These are phyloP conservation scores for Limnephilus auricula DNA, from an alignment of 2,888 invertebrate species.

Conservation along the genomic window DNA sequence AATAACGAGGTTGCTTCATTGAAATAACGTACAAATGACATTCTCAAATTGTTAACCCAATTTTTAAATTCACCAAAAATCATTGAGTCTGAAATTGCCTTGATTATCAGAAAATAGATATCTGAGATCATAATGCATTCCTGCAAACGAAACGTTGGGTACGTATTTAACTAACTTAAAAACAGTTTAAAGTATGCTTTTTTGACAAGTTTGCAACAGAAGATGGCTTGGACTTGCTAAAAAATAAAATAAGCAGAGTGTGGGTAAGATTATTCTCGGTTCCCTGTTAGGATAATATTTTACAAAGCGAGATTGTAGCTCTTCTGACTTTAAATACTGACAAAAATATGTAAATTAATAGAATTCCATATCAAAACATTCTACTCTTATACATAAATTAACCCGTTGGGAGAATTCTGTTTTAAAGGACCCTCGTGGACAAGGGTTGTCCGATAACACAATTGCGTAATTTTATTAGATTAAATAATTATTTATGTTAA, in stretches of 20 bases:
- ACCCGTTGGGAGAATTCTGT: slow-evolving; percentile 46
- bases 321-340: slow-evolving; percentile 46
- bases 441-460: slow-evolving; percentile 20
- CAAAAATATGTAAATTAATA: slow-evolving; percentile 62
- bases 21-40: too few species aligned
- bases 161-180: too few species aligned
- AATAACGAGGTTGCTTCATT: too few species aligned
- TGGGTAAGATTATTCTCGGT: neutral
- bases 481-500: neutral
- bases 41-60: too few species aligned
- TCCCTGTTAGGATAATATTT: neutral
- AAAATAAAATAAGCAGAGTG: neutral
- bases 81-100: too few species aligned
- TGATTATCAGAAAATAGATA: too few species aligned
- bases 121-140: too few species aligned
- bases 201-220: too few species aligned
- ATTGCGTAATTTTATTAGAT: slow-evolving; percentile 20
- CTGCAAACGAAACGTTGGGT: too few species aligned
- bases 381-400: slow-evolving; percentile 49
- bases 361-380: slow-evolving; percentile 50
- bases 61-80: too few species aligned
- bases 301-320: slow-evolving; percentile 51
- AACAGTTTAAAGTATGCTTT: too few species aligned
- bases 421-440: neutral
- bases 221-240: neutral